Base-by-base conservation (phyloP, 2,797 vertebrate species). In the Acanthurus lineatus region DNA sequence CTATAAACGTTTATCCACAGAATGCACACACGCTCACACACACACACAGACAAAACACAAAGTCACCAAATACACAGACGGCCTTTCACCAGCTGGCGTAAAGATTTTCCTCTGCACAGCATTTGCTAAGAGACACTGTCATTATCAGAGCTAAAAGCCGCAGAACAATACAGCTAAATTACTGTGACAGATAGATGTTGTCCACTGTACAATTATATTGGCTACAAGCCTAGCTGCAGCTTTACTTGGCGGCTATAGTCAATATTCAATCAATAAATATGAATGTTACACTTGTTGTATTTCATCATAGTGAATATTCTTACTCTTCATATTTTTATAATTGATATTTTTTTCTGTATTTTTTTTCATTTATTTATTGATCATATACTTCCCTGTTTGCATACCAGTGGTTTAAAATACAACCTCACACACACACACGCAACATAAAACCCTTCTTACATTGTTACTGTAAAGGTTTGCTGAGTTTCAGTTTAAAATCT, bases 1-100 rank as follows among this genome's bases (percentile, higher is more conserved):
- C 82, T 79, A 84, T 78, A 79, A 83, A 72, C 45, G 44, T 79
- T 84, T 74, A 79, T 76, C 56, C 73, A 67, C 75, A 83, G 56
- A 86, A 69, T 16, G 9, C 59, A 19, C 15, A 53, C 69, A 54
- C 58, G 28, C 48, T 47, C 38, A 59, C 16, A 19, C 40, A 49
- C 62, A 61, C 58, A 77, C 40, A 40, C 38, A 40, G 38, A 40
- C 28, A 40, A 7, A 6, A 9, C 38, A 40, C 38, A 40, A 6
- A 40, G 9, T 40, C 15, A 38, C 54, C 58, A 78, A 77, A 73
- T 76, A 81, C 79, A 82, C 69, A 78, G 53, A 44, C 73, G 76
- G 40, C 67, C 69, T 83, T 76, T 88, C 79, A 86, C 86, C 78
- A 66, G 74, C 67, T 48, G 66, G 71, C 67, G 15, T 60, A 48